phyloP scores from a whole-genome alignment of 2,888 invertebrate species.

The Andrena minutula region DNA sequence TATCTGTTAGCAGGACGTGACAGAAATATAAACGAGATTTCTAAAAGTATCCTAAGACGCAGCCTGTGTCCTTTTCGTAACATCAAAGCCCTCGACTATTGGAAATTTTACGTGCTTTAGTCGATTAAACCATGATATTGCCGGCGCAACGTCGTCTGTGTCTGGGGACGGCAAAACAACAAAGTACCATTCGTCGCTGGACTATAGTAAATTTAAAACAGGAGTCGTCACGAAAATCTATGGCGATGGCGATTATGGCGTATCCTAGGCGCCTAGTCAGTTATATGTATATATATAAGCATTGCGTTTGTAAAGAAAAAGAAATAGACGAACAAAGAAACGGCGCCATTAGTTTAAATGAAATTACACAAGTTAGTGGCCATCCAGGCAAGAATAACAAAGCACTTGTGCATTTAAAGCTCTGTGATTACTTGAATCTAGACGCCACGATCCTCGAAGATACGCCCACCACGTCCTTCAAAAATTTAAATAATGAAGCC shows the following conservation, averaged over 20 bases:
- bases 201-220: slow-evolving; percentile 74
- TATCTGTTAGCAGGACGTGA: slow-evolving; percentile 44
- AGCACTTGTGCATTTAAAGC: slow-evolving; percentile 69
- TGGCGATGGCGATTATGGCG: slow-evolving; percentile 66
- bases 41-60: slow-evolving; percentile 76
- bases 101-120: slow-evolving; percentile 63
- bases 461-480: slow-evolving; percentile 62
- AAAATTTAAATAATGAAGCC: slow-evolving; percentile 79
- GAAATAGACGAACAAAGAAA: slow-evolving; percentile 25
- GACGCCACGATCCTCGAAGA: slow-evolving; percentile 61
- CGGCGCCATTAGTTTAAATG: slow-evolving; percentile 49
- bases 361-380: slow-evolving; percentile 69
- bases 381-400: slow-evolving; percentile 62
- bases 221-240: slow-evolving; percentile 66
- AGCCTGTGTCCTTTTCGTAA: slow-evolving; percentile 63
- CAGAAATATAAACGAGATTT: slow-evolving; percentile 66
- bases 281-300: slow-evolving; percentile 32
- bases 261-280: slow-evolving; percentile 67
- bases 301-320: background rate
- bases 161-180: slow-evolving; percentile 84
- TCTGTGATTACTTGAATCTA: slow-evolving; percentile 58
- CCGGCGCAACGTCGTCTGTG: slow-evolving; percentile 72
- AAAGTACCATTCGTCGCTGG: slow-evolving; percentile 84
- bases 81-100: slow-evolving; percentile 61
- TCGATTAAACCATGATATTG: slow-evolving; percentile 68